Evolutionary conservation across 2,888 invertebrate species (phyloP), one percentile per base, ranked within the genome.

Genomic region (Lycaena phlaeas): DNA sequence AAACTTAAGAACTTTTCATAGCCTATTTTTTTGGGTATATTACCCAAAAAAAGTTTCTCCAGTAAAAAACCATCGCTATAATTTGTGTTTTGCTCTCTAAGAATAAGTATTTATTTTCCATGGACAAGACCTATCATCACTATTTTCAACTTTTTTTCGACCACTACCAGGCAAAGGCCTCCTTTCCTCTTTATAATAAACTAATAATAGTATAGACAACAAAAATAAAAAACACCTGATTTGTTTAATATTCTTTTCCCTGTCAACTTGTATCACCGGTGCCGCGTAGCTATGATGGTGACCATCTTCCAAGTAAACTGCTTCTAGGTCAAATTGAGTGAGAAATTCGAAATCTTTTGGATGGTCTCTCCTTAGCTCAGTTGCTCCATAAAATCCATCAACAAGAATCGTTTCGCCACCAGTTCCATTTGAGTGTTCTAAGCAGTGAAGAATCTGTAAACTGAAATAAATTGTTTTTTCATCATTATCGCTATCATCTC

Each of bases 401-500:
- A 90, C 89, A 2, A 94, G 75, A 29, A 92, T 72, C 0, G 89
- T 92, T 49, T 92, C 88, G 0, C 94, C 94, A 0, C 94, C 94
- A 1, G 61, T 68, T 0, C 89, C 89, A 6, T 87, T 85, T 3
- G 54, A 53, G 40, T 84, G 81, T 39, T 79, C 70, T 1, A 85
- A 36, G 41, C 82, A 78, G 42, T 85, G 85, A 0, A 85, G 60
- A 11, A 85, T 62, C 60, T 85, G 85, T 3, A 86, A 61, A 0
- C 86, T 85, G 53, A 14, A 61, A 56, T 38, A 14, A 30, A 17
- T 22, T 5, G 5, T 4, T 22, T 18, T 4, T n/a, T n/a, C n/a
- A n/a, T n/a, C n/a, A n/a, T n/a, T n/a, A n/a, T n/a, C n/a, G n/a
- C n/a, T n/a, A n/a, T n/a, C n/a, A n/a, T n/a, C n/a, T n/a, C n/a